Base-by-base conservation (phyloP, 2,113 vertebrate genomes). In the Hyaena hyaena region DNA sequence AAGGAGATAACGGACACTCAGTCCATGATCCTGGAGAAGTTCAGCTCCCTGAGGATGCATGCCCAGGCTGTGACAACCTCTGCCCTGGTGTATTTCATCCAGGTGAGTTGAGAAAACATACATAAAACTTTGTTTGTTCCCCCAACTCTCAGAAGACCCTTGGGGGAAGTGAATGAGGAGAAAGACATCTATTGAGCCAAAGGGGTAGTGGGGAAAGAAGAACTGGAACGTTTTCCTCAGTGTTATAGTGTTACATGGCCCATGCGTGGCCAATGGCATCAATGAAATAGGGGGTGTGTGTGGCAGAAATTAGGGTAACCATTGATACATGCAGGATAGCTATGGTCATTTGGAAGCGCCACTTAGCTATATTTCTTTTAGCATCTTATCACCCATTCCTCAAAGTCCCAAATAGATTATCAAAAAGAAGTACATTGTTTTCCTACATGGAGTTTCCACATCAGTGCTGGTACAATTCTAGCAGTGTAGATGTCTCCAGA, bases 101-200 rank as follows among this genome's bases (percentile, higher is more conserved):
- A 96, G 98, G 99, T 99, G 97, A 99, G 99, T 39, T 39, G 9
- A 23, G 66, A 69, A 91, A 53, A 66, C 0, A 7, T 5, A 23
- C 33, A 73, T 15, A n/a, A 45, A 3, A 14, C 19, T 39, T 9
- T 71, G 63, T 48, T 58, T 80, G 9, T 39, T 39, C 39, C 39
- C 39, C 39, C 24, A 81, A 55, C 45, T 81, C n/a, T 92, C 33
- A 90, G 58, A 96, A 58, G n/a, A 79, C 77, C 23, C 45, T 90
- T 10, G 23, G 4, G 80, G 43, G 2, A 16, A 63, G 53, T 21
- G 28, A 69, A 53, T 82, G 43, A 71, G 61, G 65, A 5, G 39
- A 19, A 55, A 61, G n/a, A 58, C 10, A 11, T 31, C 19, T 26
- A 39, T 2, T 12, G 39, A 63, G 63, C 2, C 15, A 45, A 85